A percentile compares a stretch with the other conserved stretches of the same genome.
Conservation (phyloP, 1,140 invertebrate species). For the Leptinotarsa lineolata region DNA sequence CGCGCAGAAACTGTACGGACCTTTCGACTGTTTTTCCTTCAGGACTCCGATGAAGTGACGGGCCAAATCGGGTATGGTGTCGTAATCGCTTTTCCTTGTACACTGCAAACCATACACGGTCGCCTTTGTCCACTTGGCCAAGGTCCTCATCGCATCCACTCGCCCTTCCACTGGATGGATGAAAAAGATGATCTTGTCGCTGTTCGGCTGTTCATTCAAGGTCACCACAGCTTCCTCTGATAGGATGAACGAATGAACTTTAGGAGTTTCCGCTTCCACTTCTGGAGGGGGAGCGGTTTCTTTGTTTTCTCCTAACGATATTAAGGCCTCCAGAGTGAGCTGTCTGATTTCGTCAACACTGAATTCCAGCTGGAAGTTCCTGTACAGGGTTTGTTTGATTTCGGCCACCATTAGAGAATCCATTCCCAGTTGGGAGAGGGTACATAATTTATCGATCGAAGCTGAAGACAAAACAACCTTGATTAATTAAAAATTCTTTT, state of each 20-base stretch:
- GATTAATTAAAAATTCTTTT: no score
- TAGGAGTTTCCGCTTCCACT: not conserved
- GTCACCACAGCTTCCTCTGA: conserved; percentile 14
- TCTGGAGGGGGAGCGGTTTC: not conserved
- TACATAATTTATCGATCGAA: conserved; percentile 44
- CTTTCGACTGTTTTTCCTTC: conserved; percentile 20
- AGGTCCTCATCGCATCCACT: conserved; percentile 13
- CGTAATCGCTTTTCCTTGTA: conserved; percentile 6
- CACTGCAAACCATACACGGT: conserved; percentile 33
- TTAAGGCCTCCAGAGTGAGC: conserved; percentile 24
- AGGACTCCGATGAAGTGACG: conserved; percentile 19
- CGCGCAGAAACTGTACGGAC: conserved; percentile 28
- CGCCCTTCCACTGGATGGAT: conserved; percentile 33
- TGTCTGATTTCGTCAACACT: conserved; percentile 30
- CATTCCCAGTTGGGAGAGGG: conserved; percentile 70
- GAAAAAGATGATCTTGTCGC: conserved; percentile 25
- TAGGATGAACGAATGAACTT: not conserved
- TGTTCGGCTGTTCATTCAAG: conserved; percentile 8
- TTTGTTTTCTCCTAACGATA: not conserved
- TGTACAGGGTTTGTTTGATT: conserved; percentile 68
- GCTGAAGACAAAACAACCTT: not conserved
- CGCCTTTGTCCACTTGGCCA: conserved; percentile 25
- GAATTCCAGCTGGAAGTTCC: conserved; percentile 58
- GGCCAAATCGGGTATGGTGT: conserved; percentile 9
- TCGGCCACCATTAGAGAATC: conserved; percentile 73